Conservation (phyloP, 2,888 invertebrate genomes). For the Clunio marinus region DNA sequence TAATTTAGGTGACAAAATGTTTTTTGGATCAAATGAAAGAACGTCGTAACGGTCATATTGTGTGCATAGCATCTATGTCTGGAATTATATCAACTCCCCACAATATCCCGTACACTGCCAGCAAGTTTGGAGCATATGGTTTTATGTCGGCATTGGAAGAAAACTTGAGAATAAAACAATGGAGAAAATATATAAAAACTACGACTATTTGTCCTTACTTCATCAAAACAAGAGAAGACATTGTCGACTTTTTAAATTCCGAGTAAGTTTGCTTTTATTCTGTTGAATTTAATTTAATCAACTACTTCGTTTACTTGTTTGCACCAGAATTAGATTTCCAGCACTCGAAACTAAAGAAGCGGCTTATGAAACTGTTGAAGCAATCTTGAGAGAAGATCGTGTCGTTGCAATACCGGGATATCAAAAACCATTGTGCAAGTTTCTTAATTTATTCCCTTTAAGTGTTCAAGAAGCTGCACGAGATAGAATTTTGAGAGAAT, state of each 20-base stretch:
- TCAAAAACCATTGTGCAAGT: neutral
- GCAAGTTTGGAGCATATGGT: slow-evolving; percentile 36
- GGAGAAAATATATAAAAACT: slow-evolving; percentile 30
- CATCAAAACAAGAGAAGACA: slow-evolving; percentile 18
- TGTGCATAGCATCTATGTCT: slow-evolving; percentile 32
- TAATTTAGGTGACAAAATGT: slow-evolving; percentile 33
- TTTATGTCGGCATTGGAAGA: slow-evolving; percentile 32
- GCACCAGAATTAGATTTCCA: neutral
- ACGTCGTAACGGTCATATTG: slow-evolving; percentile 34
- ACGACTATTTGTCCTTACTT: slow-evolving; percentile 38
- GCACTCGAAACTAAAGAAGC: neutral
- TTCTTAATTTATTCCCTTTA: neutral
- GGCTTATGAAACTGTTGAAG: neutral
- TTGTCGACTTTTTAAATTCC: slow-evolving; percentile 27
- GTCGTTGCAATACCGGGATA: neutral
- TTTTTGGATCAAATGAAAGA: slow-evolving; percentile 36
- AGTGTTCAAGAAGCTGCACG: neutral
- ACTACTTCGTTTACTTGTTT: neutral
- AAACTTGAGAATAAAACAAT: slow-evolving; percentile 9
- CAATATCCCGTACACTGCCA: slow-evolving; percentile 24
- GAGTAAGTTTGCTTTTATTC: slow-evolving; percentile 12
- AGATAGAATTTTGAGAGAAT: slow-evolving; percentile 12
- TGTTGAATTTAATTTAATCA: slow-evolving; percentile 4
- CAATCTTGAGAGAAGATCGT: neutral
- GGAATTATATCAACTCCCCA: slow-evolving; percentile 13